Percentiles rank a stretch among this genome's conserved stretches.
These are phyloP conservation scores for Leptopilina drosophilae DNA, from an alignment of 2,888 invertebrate genomes.

Conservation along the genomic window DNA sequence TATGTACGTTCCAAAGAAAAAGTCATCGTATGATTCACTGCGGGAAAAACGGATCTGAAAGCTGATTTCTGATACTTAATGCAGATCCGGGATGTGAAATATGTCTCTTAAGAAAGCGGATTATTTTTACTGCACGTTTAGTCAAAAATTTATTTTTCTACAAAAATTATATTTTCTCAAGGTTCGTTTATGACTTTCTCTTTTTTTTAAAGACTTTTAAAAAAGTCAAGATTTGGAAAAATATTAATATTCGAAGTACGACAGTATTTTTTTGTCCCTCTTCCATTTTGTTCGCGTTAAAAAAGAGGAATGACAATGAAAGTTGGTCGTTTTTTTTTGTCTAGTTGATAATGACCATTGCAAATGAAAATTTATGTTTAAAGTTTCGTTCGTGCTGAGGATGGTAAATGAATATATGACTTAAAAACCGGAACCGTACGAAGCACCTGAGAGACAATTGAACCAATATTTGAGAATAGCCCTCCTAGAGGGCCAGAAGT, in stretches of 20 bases:
- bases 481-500: constrained; percentile 31
- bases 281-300: too few relatives aligned
- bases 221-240: too few relatives aligned
- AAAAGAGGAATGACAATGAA: not conserved
- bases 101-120: too few relatives aligned
- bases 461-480: not conserved
- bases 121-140: too few relatives aligned
- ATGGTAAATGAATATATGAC: not conserved
- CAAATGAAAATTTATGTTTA: constrained; percentile 37
- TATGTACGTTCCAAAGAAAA: not conserved
- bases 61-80: not conserved
- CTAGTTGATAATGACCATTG: not conserved
- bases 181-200: too few relatives aligned
- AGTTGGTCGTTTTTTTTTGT: not conserved
- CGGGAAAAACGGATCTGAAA: not conserved
- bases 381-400: constrained; percentile 26
- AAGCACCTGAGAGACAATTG: not conserved
- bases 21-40: constrained; percentile 9
- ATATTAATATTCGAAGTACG: too few relatives aligned
- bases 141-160: too few relatives aligned
- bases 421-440: constrained; percentile 19
- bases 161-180: too few relatives aligned
- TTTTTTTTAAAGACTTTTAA: too few relatives aligned
- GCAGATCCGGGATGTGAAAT: not conserved
- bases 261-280: too few relatives aligned